Conservation (phyloP, 2,113 vertebrate species). For the Irena cyanogastra region DNA sequence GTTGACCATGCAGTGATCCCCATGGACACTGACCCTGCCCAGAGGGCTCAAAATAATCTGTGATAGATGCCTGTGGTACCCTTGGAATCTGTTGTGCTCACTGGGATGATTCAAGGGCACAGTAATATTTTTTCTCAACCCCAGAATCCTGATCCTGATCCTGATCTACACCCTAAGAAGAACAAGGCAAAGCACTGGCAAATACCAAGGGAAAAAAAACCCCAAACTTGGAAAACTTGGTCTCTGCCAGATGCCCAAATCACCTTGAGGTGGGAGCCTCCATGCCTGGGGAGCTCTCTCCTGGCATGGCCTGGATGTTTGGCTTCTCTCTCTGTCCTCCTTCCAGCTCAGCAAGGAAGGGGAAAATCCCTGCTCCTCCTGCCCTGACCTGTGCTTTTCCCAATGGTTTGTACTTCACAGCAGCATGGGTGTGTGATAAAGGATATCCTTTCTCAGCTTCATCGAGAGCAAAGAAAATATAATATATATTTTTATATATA, state of each 20-base stretch:
- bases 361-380: background rate
- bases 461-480: conserved; percentile 77
- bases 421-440: conserved; percentile 70
- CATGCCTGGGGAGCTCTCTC: background rate
- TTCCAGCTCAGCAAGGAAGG: background rate
- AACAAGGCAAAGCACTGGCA: background rate
- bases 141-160: background rate
- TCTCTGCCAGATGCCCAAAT: background rate
- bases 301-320: background rate
- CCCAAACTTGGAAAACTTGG: too few relatives aligned
- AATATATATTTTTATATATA: conserved; percentile 75
- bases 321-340: background rate
- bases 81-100: background rate
- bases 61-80: background rate
- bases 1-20: background rate
- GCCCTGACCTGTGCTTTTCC: conserved; percentile 1
- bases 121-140: background rate
- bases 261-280: background rate
- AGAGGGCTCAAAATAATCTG: background rate
- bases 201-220: background rate
- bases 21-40: background rate
- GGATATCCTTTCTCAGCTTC: conserved; percentile 70
- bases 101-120: background rate
- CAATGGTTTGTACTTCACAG: conserved; percentile 66
- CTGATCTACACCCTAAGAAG: background rate